phyloP scores from a whole-genome alignment of 2,888 invertebrate genomes.

The Notodromas monacha region DNA sequence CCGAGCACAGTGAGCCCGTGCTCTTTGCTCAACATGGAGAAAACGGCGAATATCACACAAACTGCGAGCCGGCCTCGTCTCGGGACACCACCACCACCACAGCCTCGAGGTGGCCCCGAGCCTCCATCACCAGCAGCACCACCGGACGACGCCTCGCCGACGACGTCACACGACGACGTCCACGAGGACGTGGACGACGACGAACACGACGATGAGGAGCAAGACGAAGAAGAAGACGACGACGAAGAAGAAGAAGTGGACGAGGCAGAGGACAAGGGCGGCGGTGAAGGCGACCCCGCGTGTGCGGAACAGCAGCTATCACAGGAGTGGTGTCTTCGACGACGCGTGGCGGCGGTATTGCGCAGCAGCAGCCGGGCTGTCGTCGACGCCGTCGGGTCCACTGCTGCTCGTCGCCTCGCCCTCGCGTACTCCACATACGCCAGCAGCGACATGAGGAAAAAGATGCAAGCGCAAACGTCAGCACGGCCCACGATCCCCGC shows the following conservation, averaged over 20 bases:
- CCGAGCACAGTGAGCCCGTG: conserved; percentile 70
- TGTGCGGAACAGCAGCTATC: conserved; percentile 1
- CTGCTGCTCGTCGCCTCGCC: no score
- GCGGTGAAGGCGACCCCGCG: not conserved
- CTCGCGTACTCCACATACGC: conserved; percentile 43
- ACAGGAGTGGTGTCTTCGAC: conserved; percentile 12
- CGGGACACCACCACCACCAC: no score
- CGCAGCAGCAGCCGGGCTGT: not conserved
- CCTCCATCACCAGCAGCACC: conserved; percentile 9
- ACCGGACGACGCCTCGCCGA: no score
- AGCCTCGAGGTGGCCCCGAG: no score
- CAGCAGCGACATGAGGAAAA: conserved; percentile 56
- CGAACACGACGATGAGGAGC: conserved; percentile 5
- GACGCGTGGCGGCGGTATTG: conserved; percentile 11
- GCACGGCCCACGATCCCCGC: conserved; percentile 82
- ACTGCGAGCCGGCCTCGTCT: conserved; percentile 15
- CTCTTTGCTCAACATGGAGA: conserved; percentile 73
- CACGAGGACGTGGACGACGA: not conserved
- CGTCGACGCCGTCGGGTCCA: not conserved
- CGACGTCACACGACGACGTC: conserved; percentile 7
- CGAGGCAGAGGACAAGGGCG: no score
- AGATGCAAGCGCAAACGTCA: conserved; percentile 62
- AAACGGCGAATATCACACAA: conserved; percentile 30
- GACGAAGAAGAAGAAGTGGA: not conserved
- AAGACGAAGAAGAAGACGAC: conserved; percentile 1